Percentiles rank a stretch among this genome's conserved stretches.
Conservation (phyloP, 92 coral and sea anemone species). For the Chrysogorgia sp. region DNA sequence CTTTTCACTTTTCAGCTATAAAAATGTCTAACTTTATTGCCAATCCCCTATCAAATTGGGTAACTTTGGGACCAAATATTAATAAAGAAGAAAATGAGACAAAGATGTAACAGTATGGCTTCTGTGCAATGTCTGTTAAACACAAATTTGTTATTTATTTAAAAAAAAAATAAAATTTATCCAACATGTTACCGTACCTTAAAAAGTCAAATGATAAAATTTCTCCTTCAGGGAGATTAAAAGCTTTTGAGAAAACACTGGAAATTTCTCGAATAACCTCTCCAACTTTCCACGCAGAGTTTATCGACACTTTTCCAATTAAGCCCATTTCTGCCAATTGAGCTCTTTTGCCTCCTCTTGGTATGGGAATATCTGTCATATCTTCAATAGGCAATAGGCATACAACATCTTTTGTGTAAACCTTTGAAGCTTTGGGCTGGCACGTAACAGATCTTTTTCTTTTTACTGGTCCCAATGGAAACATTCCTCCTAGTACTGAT, state of each 20-base stretch:
- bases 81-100: too few relatives aligned
- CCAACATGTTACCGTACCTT: too few relatives aligned
- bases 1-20: too few relatives aligned
- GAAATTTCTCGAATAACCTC: constrained; percentile 18
- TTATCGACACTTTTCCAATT: constrained; percentile 22
- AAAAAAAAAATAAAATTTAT: too few relatives aligned
- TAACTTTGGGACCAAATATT: too few relatives aligned
- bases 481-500: not conserved
- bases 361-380: constrained; percentile 15
- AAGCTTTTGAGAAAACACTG: constrained; percentile 10
- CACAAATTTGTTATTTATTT: too few relatives aligned
- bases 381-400: not conserved
- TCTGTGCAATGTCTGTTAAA: too few relatives aligned
- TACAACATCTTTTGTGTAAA: too few relatives aligned
- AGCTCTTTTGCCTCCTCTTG: constrained; percentile 19
- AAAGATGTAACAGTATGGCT: too few relatives aligned
- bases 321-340: too few relatives aligned
- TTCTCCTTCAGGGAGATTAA: constrained; percentile 2
- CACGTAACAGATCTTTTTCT: constrained; percentile 11
- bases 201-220: constrained; percentile 16
- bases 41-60: too few relatives aligned
- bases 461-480: not conserved
- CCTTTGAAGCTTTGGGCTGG: constrained; percentile 18
- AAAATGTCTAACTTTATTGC: too few relatives aligned
- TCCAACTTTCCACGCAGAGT: constrained; percentile 7